Percentiles rank a stretch among this genome's conserved stretches.
phyloP scores from a whole-genome alignment of 2,113 vertebrate species.

The Scartelaos histophorus region DNA sequence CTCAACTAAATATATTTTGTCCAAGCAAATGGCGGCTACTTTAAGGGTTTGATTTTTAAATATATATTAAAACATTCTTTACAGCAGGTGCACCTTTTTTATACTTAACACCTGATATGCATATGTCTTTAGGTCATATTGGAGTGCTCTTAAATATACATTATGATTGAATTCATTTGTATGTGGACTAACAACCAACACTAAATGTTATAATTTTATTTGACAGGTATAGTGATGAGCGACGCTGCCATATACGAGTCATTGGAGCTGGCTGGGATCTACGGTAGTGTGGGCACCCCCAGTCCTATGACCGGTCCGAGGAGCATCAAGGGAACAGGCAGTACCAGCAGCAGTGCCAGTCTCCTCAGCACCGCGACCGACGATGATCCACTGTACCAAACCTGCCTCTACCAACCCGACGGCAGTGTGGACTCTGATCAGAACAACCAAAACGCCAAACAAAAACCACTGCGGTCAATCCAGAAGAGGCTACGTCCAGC shows the following conservation, averaged over 20 bases:
- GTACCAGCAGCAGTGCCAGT: slow-evolving; percentile 78
- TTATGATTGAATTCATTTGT: too few relatives aligned
- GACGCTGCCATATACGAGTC: slow-evolving; percentile 91
- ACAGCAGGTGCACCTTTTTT: too few relatives aligned
- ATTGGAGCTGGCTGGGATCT: slow-evolving; percentile 88
- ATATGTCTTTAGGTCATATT: too few relatives aligned
- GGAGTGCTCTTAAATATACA: too few relatives aligned
- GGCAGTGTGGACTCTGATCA: slow-evolving; percentile 13
- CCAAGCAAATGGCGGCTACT: too few relatives aligned
- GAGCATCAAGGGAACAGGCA: slow-evolving; percentile 63
- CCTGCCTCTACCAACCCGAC: slow-evolving; percentile 79
- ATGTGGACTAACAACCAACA: too few relatives aligned
- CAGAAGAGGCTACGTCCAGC: slow-evolving; percentile 61
- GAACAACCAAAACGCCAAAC: slow-evolving; percentile 28
- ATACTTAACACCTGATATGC: too few relatives aligned
- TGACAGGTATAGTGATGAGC: slow-evolving; percentile 87
- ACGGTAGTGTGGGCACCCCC: slow-evolving; percentile 80
- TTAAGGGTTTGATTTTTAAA: too few relatives aligned
- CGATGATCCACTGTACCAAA: slow-evolving; percentile 90
- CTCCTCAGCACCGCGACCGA: slow-evolving; percentile 75
- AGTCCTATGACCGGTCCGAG: slow-evolving; percentile 69
- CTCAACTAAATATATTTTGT: too few relatives aligned
- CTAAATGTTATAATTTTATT: background rate
- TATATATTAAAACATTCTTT: too few relatives aligned
- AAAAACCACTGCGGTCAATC: slow-evolving; percentile 12